Evolutionary conservation across 2,113 vertebrate genomes (phyloP).

Genomic region (Phocoena sinus): DNA sequence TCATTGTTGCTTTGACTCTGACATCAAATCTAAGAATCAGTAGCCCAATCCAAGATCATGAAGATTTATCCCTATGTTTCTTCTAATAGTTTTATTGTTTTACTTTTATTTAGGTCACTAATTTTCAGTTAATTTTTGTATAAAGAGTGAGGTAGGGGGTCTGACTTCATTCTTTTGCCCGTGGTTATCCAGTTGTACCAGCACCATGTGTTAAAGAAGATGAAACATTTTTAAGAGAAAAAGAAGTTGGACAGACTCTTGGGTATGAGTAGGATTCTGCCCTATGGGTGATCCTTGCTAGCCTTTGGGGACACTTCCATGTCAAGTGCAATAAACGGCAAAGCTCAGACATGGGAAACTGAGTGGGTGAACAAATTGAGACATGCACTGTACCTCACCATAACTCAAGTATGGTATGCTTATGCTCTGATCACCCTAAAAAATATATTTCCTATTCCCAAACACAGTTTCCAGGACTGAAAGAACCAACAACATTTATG

Average conservation of each 20-base stretch:
- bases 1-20: background rate
- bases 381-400: slow-evolving; percentile 8
- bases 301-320: slow-evolving; percentile 38
- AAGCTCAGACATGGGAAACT: slow-evolving; percentile 56
- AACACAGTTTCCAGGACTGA: background rate
- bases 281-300: background rate
- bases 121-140: background rate
- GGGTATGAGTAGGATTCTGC: background rate
- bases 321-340: slow-evolving; percentile 9
- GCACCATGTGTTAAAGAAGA: background rate
- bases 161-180: background rate
- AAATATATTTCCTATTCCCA: background rate
- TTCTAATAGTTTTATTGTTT: background rate
- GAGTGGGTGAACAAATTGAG: slow-evolving; percentile 54
- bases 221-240: slow-evolving; percentile 21
- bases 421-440: background rate
- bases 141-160: background rate
- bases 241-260: background rate
- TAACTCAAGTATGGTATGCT: slow-evolving; percentile 1
- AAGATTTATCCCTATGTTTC: background rate
- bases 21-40: background rate
- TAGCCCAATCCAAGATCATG: background rate
- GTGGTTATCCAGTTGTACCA: background rate
- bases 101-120: background rate
- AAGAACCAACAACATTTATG: background rate